Evolutionary conservation across 2,888 invertebrate genomes (phyloP).

Genomic region (Morinoia aosen): DNA sequence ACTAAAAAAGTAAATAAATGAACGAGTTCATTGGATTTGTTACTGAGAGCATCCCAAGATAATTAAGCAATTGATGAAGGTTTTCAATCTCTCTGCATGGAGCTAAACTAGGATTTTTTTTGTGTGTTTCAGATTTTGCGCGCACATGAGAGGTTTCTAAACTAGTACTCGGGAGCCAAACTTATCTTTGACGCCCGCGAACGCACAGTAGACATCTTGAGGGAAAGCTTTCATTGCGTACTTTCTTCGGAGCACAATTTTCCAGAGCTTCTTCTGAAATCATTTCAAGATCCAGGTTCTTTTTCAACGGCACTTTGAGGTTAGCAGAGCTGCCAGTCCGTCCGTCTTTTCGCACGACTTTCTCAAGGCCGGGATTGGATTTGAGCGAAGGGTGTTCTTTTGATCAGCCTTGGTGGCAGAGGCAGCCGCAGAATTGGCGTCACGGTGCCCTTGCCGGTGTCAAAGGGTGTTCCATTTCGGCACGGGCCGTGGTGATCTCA

Average conservation of each 20-base stretch:
- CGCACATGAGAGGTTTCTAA: no score
- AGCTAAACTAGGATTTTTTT: no score
- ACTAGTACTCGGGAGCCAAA: no score
- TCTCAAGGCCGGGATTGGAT: slow-evolving; percentile 7
- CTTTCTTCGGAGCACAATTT: background rate
- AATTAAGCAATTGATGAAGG: no score
- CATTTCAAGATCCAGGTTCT: background rate
- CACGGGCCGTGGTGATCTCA: background rate
- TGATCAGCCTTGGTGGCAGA: slow-evolving; percentile 8
- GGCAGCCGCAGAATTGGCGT: slow-evolving; percentile 35
- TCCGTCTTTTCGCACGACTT: background rate
- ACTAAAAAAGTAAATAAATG: no score
- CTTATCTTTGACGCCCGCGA: no score
- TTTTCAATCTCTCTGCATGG: no score
- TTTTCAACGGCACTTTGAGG: background rate
- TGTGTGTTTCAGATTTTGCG: no score
- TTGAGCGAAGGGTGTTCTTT: slow-evolving; percentile 25
- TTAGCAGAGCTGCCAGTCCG: background rate
- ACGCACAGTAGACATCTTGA: no score
- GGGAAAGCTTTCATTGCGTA: no score
- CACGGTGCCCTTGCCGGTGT: background rate
- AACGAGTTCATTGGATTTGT: no score
- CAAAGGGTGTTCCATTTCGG: slow-evolving; percentile 13
- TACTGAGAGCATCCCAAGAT: no score
- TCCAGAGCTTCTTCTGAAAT: background rate